These are phyloP conservation scores for Sphaerodactylus townsendi DNA, from an alignment of 2,113 vertebrate genomes.

Conservation along the genomic window DNA sequence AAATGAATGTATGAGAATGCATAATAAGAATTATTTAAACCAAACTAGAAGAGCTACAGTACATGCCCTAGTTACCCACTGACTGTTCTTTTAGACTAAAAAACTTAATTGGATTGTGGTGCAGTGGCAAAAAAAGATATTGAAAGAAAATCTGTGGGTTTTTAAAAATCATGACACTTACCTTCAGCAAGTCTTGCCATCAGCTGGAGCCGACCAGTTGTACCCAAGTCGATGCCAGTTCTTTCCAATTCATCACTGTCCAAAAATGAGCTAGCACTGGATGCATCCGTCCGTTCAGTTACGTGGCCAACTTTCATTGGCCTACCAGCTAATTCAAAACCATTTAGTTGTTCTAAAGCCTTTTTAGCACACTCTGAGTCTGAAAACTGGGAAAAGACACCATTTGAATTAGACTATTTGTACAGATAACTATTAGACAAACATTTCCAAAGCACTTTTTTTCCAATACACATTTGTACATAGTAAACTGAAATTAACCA, in stretches of 20 bases:
- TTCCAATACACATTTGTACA: background rate
- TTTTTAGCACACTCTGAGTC: slow-evolving; percentile 97
- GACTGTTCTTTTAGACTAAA: background rate
- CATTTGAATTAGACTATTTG: too few relatives aligned
- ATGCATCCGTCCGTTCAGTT: slow-evolving; percentile 90
- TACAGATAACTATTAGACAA: too few relatives aligned
- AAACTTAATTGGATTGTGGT: background rate
- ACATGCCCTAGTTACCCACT: background rate
- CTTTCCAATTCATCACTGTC: slow-evolving; percentile 94
- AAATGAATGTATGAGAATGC: background rate
- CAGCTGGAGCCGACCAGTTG: slow-evolving; percentile 91
- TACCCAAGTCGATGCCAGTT: slow-evolving; percentile 92
- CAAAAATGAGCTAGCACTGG: slow-evolving; percentile 89
- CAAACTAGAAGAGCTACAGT: background rate
- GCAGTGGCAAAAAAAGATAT: background rate
- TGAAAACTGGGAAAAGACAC: slow-evolving; percentile 80
- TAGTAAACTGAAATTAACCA: too few relatives aligned
- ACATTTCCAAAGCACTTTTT: background rate
- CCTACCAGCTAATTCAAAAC: slow-evolving; percentile 93
- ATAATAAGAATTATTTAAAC: background rate
- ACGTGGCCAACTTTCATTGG: slow-evolving; percentile 99
- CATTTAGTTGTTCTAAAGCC: slow-evolving; percentile 94
- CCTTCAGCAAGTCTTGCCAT: slow-evolving; percentile 97
- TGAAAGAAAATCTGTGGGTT: background rate
- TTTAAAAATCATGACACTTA: slow-evolving; percentile 58